Evolutionary conservation across 2,888 invertebrate species (phyloP), one percentile per base, ranked within the genome.

Genomic region (Catocala sponsa): DNA sequence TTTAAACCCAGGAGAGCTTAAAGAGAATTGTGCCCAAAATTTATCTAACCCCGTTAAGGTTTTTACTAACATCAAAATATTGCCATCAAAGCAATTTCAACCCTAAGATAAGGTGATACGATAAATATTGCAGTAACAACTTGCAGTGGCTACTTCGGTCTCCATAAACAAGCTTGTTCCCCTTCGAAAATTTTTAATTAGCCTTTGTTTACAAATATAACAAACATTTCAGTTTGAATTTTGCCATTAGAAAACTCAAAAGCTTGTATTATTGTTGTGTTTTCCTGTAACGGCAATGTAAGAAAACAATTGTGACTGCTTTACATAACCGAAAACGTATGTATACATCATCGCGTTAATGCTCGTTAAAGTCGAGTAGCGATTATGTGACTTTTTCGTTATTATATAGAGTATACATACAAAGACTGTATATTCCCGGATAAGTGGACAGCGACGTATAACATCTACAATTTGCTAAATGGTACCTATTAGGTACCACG

Each of bases 171-270:
- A 67, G 56, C 47, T 54, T 64, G 51, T 59, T 63, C 59, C 65
- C 55, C 53, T 67, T 57, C 72, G 72, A 68, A 68, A 60, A 75
- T 72, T 81, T 82, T 80, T 83, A 82, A 82, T 83, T 82, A 83
- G 76, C 55, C 55, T 43, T 58, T 83, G 83, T 81, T 83, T 82
- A 73, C 68, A 70, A 72, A 80, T 71, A 74, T 60, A 79, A 77
- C 74, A 78, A 75, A 73, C 59, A 64, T 53, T 74, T 62, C 60
- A 67, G 67, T 74, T 74, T 62, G 64, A 74, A 72, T 74, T 75
- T 70, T 62, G 55, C 54, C 32, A 52, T 56, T 62, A 56, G 25
- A 46, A 33, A 41, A 53, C 12, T 47, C 42, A 10, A 46, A 54
- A 63, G 35, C 35, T 6, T 10, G n/a, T 4, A 25, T n/a, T 9